Evolutionary conservation across 2,797 vertebrate species (phyloP).

Genomic region (Menidia menidia): DNA sequence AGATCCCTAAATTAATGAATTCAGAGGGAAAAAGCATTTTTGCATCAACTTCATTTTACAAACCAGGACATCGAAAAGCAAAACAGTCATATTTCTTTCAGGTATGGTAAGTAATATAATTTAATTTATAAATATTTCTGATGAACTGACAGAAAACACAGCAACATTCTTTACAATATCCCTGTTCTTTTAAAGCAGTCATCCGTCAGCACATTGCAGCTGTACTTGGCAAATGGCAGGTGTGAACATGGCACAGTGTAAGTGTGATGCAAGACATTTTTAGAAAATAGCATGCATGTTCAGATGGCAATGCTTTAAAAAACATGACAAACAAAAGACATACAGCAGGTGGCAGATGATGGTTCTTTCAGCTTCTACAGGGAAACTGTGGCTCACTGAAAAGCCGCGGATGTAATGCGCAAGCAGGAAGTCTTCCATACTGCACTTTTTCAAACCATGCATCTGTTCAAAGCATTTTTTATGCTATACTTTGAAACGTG

Average conservation of each 20-base stretch:
- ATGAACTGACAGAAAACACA: not conserved
- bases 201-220: conserved; percentile 27
- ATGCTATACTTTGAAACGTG: not conserved
- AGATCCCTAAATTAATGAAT: too few species aligned
- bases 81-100: too few species aligned
- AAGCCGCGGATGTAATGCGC: not conserved
- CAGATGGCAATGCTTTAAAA: conserved; percentile 11
- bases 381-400: not conserved
- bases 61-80: too few species aligned
- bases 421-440: not conserved
- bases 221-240: conserved; percentile 40
- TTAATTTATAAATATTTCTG: too few species aligned
- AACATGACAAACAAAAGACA: conserved; percentile 22
- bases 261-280: conserved; percentile 44
- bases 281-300: conserved; percentile 40
- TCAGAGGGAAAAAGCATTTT: too few species aligned
- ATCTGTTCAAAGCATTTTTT: too few species aligned
- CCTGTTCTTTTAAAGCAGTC: conserved; percentile 19
- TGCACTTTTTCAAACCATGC: not conserved
- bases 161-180: not conserved
- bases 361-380: conserved; percentile 14
- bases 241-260: conserved; percentile 40
- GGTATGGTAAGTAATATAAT: not conserved
- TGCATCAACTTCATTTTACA: too few species aligned
- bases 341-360: conserved; percentile 38